Percentiles rank a stretch among this genome's conserved stretches.
These are phyloP conservation scores for Bembecia ichneumoniformis DNA, from an alignment of 2,888 invertebrate species.

Conservation along the genomic window DNA sequence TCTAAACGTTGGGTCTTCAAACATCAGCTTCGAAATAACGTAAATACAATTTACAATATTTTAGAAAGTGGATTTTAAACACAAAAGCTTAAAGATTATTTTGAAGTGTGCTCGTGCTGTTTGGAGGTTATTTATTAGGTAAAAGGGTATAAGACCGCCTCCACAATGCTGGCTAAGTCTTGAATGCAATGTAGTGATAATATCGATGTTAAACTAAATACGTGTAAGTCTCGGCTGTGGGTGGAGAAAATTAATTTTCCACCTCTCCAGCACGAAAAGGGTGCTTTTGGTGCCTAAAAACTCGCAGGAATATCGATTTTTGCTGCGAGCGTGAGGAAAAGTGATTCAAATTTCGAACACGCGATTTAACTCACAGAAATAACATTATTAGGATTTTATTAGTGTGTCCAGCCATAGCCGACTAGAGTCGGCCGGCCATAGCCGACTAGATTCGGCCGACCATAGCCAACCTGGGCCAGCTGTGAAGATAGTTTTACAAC, in stretches of 20 bases:
- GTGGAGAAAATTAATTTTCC: slow-evolving; percentile 8
- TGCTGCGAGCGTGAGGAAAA: no score
- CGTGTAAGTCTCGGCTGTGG: slow-evolving; percentile 33
- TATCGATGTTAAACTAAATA: slow-evolving; percentile 42
- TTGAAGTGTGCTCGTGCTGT: slow-evolving; percentile 12
- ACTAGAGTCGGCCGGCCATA: no score
- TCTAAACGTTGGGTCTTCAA: slow-evolving; percentile 9
- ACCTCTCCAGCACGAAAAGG: no score
- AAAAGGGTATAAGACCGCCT: slow-evolving; percentile 44
- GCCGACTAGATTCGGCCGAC: no score
- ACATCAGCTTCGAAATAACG: slow-evolving; percentile 12
- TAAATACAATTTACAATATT: slow-evolving; percentile 9
- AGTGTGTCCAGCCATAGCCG: no score
- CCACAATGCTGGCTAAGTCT: slow-evolving; percentile 29
- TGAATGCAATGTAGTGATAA: slow-evolving; percentile 28
- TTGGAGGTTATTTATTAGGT: slow-evolving; percentile 38
- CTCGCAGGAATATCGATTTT: no score
- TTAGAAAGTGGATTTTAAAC: slow-evolving; percentile 22
- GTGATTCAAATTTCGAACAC: no score
- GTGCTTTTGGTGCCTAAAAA: no score
- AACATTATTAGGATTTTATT: no score
- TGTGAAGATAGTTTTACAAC: no score
- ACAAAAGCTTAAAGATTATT: slow-evolving; percentile 16
- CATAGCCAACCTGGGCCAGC: no score
- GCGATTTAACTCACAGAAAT: no score